Conservation (phyloP, 2,797 vertebrate species). For the Orestias chungarensis region DNA sequence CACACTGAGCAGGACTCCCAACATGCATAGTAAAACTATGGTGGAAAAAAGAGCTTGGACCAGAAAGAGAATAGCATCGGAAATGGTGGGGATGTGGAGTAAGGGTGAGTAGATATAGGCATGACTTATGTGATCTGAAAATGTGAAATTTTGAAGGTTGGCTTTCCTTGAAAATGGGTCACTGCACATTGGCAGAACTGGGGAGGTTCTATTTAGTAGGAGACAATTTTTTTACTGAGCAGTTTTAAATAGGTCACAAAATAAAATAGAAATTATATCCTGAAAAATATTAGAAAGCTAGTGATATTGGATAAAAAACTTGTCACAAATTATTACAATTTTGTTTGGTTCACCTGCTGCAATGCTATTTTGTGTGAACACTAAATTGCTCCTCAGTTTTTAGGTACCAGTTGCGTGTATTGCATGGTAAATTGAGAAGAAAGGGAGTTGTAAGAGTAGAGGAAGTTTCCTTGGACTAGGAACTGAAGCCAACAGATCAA, state of each 20-base stretch:
- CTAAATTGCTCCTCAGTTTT: slow-evolving; percentile 23
- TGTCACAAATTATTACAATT: slow-evolving; percentile 23
- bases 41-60: slow-evolving; percentile 11
- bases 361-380: slow-evolving; percentile 12
- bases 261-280: slow-evolving; percentile 42
- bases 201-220: slow-evolving; percentile 37
- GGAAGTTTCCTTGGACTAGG: no score
- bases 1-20: slow-evolving; percentile 38
- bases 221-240: slow-evolving; percentile 40
- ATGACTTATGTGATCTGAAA: slow-evolving; percentile 59
- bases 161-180: slow-evolving; percentile 63
- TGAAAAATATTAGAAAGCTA: slow-evolving; percentile 21
- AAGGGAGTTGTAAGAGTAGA: no score
- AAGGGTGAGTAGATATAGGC: slow-evolving; percentile 37
- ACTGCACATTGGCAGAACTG: slow-evolving; percentile 43
- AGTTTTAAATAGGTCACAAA: slow-evolving; percentile 63
- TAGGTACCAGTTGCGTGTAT: no score
- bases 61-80: slow-evolving; percentile 11
- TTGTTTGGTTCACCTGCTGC: slow-evolving; percentile 15
- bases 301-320: background rate
- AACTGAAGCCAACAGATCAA: no score
- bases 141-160: slow-evolving; percentile 45
- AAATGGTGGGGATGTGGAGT: slow-evolving; percentile 22
- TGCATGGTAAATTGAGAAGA: no score
- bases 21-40: slow-evolving; percentile 30